These are phyloP conservation scores for Norana najaformis DNA, from an alignment of 2,888 invertebrate species.

Conservation along the genomic window DNA sequence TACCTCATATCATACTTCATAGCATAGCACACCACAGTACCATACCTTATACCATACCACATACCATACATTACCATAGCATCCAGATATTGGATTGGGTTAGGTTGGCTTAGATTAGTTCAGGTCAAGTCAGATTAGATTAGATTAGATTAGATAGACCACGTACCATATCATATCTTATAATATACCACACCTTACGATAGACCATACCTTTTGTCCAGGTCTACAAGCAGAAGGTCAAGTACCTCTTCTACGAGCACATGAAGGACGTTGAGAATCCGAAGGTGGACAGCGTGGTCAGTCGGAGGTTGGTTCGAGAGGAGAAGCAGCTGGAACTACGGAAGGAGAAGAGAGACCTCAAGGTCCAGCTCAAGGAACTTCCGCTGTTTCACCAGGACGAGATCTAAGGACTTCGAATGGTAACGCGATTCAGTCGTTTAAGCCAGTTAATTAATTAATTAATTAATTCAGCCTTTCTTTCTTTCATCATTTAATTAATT, in stretches of 20 bases:
- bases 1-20: not conserved
- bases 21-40: not conserved
- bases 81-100: too few species aligned
- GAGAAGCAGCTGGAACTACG: conserved; percentile 76
- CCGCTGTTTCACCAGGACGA: conserved; percentile 75
- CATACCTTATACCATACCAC: too few species aligned
- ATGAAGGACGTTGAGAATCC: conserved; percentile 81
- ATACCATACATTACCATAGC: too few species aligned
- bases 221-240: conserved; percentile 80
- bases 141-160: too few species aligned
- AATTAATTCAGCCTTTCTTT: too few species aligned
- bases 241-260: conserved; percentile 88
- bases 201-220: not conserved
- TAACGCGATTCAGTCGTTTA: too few species aligned
- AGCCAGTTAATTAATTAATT: not conserved
- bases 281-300: conserved; percentile 72
- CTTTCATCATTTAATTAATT: too few species aligned
- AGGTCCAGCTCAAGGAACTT: conserved; percentile 73
- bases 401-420: conserved; percentile 73
- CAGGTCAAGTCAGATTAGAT: too few species aligned
- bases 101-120: too few species aligned
- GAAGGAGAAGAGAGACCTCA: conserved; percentile 74
- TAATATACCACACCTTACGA: not conserved
- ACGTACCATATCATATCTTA: not conserved
- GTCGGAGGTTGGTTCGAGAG: conserved; percentile 79